A percentile compares a stretch with the other conserved stretches of the same genome.
Conservation (phyloP, 2,797 vertebrate genomes). For the Enteromius paludinosus region DNA sequence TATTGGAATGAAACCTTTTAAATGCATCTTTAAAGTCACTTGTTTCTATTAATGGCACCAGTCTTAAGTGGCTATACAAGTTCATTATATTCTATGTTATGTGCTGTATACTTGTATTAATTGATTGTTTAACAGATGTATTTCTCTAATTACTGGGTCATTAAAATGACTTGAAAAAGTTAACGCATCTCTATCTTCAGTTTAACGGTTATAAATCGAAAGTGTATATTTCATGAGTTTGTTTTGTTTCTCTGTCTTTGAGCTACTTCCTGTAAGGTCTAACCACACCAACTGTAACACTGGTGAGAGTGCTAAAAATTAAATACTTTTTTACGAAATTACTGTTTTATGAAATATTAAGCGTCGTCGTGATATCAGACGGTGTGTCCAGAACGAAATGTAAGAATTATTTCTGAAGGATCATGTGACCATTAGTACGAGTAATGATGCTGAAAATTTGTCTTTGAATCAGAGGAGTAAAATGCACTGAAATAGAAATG, state of each 20-base stretch:
- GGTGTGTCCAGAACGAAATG: too few relatives aligned
- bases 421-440: too few relatives aligned
- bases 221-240: neutral
- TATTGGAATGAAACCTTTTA: neutral
- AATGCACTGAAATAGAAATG: too few relatives aligned
- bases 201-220: neutral
- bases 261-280: neutral
- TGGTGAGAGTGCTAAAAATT: fast-evolving
- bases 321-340: too few relatives aligned
- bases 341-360: too few relatives aligned
- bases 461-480: too few relatives aligned
- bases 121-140: neutral
- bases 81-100: neutral
- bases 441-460: too few relatives aligned
- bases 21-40: neutral
- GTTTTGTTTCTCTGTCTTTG: too few relatives aligned
- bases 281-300: neutral
- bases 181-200: neutral
- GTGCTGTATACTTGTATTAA: neutral
- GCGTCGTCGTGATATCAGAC: fast-evolving
- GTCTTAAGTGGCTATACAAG: neutral
- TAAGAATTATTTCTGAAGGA: too few relatives aligned
- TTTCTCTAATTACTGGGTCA: slow-evolving; percentile 1
- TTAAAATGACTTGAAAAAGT: neutral
- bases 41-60: neutral